Conservation (phyloP, 2,113 vertebrate species). For the Astur gentilis region DNA sequence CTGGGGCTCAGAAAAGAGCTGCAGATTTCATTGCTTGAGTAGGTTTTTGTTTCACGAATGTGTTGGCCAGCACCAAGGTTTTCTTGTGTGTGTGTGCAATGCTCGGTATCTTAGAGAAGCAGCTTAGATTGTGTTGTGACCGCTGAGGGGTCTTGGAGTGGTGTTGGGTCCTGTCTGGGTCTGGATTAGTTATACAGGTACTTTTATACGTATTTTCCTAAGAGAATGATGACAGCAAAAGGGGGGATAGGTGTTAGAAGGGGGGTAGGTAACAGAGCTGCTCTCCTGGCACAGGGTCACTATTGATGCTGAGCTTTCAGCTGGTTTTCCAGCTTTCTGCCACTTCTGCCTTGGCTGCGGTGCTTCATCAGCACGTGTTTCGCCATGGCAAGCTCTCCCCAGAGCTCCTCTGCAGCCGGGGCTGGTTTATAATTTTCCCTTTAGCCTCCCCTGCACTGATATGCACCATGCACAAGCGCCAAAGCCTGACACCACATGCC, state of each 20-base stretch:
- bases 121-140: background rate
- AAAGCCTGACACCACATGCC: rapidly evolving
- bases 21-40: rapidly evolving
- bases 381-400: background rate
- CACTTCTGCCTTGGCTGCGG: background rate
- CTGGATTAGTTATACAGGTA: background rate
- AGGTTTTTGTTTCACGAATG: background rate
- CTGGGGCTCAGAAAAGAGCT: background rate
- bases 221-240: background rate
- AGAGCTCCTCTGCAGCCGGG: background rate
- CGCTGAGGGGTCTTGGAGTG: background rate
- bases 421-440: background rate
- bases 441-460: background rate
- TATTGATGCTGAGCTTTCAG: background rate
- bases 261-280: background rate
- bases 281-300: background rate
- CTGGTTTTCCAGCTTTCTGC: background rate
- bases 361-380: background rate
- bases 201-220: background rate
- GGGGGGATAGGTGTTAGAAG: background rate
- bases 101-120: background rate
- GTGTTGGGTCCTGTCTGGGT: background rate
- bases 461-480: rapidly evolving
- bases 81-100: background rate
- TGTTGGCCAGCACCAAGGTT: background rate